phyloP scores from a whole-genome alignment of 2,888 invertebrate species.

The Germaria angustata region DNA sequence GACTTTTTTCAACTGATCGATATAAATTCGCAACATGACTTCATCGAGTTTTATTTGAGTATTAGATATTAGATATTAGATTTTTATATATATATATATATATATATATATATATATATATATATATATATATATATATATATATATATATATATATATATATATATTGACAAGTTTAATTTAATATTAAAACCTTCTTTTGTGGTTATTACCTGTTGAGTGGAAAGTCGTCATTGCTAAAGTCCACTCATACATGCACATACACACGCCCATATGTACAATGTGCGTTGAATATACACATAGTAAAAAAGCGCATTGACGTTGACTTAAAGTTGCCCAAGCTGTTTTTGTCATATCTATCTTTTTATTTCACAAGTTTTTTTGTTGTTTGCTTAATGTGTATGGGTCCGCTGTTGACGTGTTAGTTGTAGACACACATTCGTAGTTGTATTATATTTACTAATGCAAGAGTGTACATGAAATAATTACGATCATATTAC shows the following conservation, averaged over 20 bases:
- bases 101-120: too few relatives aligned
- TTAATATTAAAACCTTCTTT: slow-evolving; percentile 16
- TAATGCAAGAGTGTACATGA: too few relatives aligned
- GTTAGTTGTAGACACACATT: not conserved
- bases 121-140: too few relatives aligned
- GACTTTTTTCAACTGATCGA: not conserved
- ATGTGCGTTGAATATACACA: too few relatives aligned
- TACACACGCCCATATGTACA: too few relatives aligned
- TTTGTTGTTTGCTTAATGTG: slow-evolving; percentile 41
- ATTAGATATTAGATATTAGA: too few relatives aligned
- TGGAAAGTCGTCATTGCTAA: slow-evolving; percentile 1
- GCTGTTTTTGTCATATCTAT: slow-evolving; percentile 61
- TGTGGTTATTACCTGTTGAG: slow-evolving; percentile 5
- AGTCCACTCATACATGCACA: not conserved
- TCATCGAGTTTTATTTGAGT: slow-evolving; percentile 8
- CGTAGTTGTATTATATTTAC: not conserved
- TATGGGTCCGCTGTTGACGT: slow-evolving; percentile 53
- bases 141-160: too few relatives aligned
- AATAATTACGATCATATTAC: slow-evolving; percentile 50
- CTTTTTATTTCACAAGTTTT: too few relatives aligned
- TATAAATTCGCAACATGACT: not conserved
- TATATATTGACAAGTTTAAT: slow-evolving; percentile 1
- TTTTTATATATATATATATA: too few relatives aligned
- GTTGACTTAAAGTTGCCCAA: slow-evolving; percentile 58
- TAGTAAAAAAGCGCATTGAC: slow-evolving; percentile 24